Evolutionary conservation across 2,888 invertebrate species (phyloP).

Genomic region (Hypsopygia costalis): DNA sequence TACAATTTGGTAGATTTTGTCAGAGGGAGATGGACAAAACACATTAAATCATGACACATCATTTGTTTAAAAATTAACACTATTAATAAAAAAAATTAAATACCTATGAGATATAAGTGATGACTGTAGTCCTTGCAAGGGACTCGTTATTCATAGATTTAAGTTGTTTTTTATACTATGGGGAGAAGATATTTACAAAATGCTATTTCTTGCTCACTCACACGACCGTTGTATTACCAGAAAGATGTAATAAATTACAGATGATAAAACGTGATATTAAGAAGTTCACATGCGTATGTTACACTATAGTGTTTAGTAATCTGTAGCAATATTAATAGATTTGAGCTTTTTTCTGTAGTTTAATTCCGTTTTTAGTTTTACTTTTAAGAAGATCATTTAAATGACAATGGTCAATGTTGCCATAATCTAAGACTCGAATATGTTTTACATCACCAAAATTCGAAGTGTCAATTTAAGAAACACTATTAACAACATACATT

Average conservation of each 20-base stretch:
- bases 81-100: constrained; percentile 67
- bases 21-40: constrained; percentile 53
- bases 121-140: constrained; percentile 59
- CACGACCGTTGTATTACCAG: constrained; percentile 48
- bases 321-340: too few species aligned
- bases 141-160: constrained; percentile 43
- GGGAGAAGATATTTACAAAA: constrained; percentile 76
- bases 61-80: constrained; percentile 64
- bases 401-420: constrained; percentile 1
- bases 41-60: constrained; percentile 63
- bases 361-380: too few species aligned
- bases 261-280: constrained; percentile 20
- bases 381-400: too few species aligned
- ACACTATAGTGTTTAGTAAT: constrained; percentile 6
- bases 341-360: too few species aligned
- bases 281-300: constrained; percentile 15
- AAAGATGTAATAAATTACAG: constrained; percentile 10
- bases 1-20: constrained; percentile 30
- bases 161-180: constrained; percentile 74
- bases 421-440: neutral
- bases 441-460: too few species aligned
- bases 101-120: constrained; percentile 78
- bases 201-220: constrained; percentile 68
- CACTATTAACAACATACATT: constrained; percentile 1
- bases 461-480: neutral